Base-by-base conservation (phyloP, 1,140 invertebrate species). In the Drosophila nigromelanica region DNA sequence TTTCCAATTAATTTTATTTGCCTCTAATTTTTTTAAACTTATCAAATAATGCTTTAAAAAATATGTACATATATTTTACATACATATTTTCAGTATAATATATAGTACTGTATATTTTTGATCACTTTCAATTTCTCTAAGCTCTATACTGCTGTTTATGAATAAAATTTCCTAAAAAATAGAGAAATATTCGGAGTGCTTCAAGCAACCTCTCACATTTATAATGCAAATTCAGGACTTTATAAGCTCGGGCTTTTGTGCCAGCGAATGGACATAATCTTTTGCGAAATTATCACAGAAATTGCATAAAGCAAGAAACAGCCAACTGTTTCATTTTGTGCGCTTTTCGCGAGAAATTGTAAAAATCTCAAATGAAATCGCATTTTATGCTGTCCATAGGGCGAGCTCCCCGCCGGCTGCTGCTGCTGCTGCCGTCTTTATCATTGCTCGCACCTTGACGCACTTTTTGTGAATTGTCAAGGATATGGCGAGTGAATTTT, bases 401-500 rank as follows among this genome's bases (percentile, higher is more conserved):
- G 48, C 48, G 56, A 60, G 12, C 5, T 43, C 24, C 21, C 12
- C 15, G n/a, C 21, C 24, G 30, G 3, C 21, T 24, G 2, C 7
- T 50, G 14, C 56, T 33, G 40, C 24, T 11, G 6, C 37, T 62
- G 43, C 12, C 35, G 48, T 18, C 60, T 43, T 66, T 72, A 72
- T 72, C 45, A 40, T 27, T 48, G 73, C 61, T 69, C 71, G 74
- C 82, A 86, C 82, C 82, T 86, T 86, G 75, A 78, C 73, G 82
- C 71, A 76, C 75, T 73, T 73, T 76, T 67, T 59, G 52, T 51
- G 63, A 72, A 71, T 86, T 66, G 74, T 55, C 74, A 68, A 67
- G 51, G 76, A 73, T 86, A 74, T 82, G 75, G 72, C 75, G 64
- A 87, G 82, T 76, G 78, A 87, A 86, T 86, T 86, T 86, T 86